These are phyloP conservation scores for Coregonus ussuriensis DNA, from an alignment of 2,797 vertebrate species.

Conservation along the genomic window DNA sequence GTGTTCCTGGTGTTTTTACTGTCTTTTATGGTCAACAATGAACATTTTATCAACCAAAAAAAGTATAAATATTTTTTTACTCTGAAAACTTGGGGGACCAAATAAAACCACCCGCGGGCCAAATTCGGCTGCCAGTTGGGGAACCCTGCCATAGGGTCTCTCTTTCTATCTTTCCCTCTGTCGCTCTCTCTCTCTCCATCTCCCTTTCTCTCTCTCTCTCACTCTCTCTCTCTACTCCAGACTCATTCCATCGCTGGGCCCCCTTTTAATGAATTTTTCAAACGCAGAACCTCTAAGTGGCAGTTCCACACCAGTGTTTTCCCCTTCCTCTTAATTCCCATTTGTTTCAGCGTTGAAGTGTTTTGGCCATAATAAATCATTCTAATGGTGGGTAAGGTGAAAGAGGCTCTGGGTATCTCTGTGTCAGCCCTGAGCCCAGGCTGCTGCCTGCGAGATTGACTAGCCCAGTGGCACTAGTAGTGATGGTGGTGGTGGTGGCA, in stretches of 20 bases:
- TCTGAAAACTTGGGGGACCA: too few relatives aligned
- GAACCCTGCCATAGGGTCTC: background rate
- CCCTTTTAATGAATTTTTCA: background rate
- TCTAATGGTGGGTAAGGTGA: conserved; percentile 14
- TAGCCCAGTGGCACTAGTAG: conserved; percentile 45
- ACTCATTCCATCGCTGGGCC: conserved; percentile 16
- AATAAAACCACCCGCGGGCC: too few relatives aligned
- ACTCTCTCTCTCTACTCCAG: conserved; percentile 1
- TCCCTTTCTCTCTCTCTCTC: conserved; percentile 18
- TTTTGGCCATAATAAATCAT: conserved; percentile 2
- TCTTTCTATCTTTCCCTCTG: background rate
- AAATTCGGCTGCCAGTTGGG: too few relatives aligned
- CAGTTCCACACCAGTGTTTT: conserved; percentile 1
- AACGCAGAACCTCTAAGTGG: background rate
- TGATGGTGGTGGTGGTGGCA: conserved; percentile 73
- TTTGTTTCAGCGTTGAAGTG: conserved; percentile 1
- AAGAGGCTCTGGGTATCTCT: background rate
- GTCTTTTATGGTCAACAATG: too few relatives aligned
- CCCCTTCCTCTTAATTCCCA: background rate
- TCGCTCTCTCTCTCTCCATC: background rate
- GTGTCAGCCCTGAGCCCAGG: background rate
- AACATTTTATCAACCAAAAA: too few relatives aligned
- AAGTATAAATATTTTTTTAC: too few relatives aligned
- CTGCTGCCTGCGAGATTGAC: conserved; percentile 28
- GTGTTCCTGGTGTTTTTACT: too few relatives aligned